These are phyloP conservation scores for Diadegma fenestrale DNA, from an alignment of 2,888 invertebrate species.

Conservation along the genomic window DNA sequence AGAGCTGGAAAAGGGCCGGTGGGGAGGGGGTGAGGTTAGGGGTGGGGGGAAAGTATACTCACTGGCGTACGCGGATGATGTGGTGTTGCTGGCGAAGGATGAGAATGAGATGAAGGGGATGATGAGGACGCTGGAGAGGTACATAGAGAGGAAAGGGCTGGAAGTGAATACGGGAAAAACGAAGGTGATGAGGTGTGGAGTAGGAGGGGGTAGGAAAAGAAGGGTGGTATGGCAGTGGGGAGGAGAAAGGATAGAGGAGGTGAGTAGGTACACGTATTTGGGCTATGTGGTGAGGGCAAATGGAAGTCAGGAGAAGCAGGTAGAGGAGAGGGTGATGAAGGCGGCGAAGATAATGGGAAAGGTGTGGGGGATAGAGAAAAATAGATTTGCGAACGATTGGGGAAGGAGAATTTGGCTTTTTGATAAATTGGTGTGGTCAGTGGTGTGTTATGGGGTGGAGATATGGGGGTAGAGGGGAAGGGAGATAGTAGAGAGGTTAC, in stretches of 20 bases:
- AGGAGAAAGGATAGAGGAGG: slow-evolving; percentile 43
- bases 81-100: slow-evolving; percentile 47
- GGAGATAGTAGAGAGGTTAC: slow-evolving; percentile 18
- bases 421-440: slow-evolving; percentile 31
- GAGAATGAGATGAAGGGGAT: slow-evolving; percentile 45
- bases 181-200: slow-evolving; percentile 62
- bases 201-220: slow-evolving; percentile 42
- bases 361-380: slow-evolving; percentile 34
- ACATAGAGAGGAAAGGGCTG: slow-evolving; percentile 21
- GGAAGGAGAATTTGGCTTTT: neutral
- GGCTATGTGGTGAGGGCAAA: slow-evolving; percentile 45
- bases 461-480: slow-evolving; percentile 42
- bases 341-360: slow-evolving; percentile 58
- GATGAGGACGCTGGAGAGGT: slow-evolving; percentile 34
- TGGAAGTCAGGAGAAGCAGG: slow-evolving; percentile 18
- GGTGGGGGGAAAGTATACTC: slow-evolving; percentile 25
- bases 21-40: slow-evolving; percentile 16
- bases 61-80: slow-evolving; percentile 61
- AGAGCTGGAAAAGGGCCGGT: slow-evolving; percentile 20
- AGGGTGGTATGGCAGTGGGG: slow-evolving; percentile 35
- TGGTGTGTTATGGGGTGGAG: slow-evolving; percentile 48
- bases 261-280: slow-evolving; percentile 56
- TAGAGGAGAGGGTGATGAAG: slow-evolving; percentile 40
- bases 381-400: neutral
- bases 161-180: slow-evolving; percentile 61